A percentile compares a stretch with the other conserved stretches of the same genome.
Evolutionary conservation across 2,888 invertebrate species (phyloP).

Genomic region (Hipparchia sbordonii): DNA sequence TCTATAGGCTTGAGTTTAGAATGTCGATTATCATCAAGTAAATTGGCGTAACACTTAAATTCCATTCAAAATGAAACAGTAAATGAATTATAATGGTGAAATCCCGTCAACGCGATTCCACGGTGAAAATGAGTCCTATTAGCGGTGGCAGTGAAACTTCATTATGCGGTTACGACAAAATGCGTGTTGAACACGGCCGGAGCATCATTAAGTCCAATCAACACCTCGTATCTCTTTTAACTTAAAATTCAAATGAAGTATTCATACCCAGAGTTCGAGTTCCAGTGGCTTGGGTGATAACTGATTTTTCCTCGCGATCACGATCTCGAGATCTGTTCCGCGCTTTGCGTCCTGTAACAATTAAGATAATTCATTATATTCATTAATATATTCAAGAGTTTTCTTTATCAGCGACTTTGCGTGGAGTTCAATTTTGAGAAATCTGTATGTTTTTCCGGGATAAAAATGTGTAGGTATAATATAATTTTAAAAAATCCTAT

Average conservation of each 20-base stretch:
- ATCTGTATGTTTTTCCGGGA: no score
- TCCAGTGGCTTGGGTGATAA: slow-evolving; percentile 89
- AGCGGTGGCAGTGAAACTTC: slow-evolving; percentile 65
- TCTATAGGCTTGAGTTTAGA: neutral
- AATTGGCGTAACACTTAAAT: slow-evolving; percentile 14
- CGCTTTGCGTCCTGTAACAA: slow-evolving; percentile 87
- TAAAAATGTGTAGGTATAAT: no score
- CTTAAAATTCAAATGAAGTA: slow-evolving; percentile 53
- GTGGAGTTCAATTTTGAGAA: no score
- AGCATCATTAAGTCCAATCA: slow-evolving; percentile 62
- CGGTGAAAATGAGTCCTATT: slow-evolving; percentile 71
- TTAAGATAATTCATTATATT: neutral
- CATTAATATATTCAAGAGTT: no score
- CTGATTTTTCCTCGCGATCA: slow-evolving; percentile 91
- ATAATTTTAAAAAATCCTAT: no score
- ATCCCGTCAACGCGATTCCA: slow-evolving; percentile 57
- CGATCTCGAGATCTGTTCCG: slow-evolving; percentile 91
- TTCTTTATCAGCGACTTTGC: no score
- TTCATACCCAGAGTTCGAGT: slow-evolving; percentile 90
- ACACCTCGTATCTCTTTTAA: slow-evolving; percentile 40
- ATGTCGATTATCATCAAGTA: neutral
- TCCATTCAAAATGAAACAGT: slow-evolving; percentile 39
- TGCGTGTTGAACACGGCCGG: slow-evolving; percentile 63
- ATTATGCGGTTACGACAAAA: slow-evolving; percentile 72
- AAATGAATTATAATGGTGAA: slow-evolving; percentile 61